Evolutionary conservation across 2,888 invertebrate genomes (phyloP), one percentile per base, ranked within the genome.

Genomic region (Steinernema hermaphroditum): DNA sequence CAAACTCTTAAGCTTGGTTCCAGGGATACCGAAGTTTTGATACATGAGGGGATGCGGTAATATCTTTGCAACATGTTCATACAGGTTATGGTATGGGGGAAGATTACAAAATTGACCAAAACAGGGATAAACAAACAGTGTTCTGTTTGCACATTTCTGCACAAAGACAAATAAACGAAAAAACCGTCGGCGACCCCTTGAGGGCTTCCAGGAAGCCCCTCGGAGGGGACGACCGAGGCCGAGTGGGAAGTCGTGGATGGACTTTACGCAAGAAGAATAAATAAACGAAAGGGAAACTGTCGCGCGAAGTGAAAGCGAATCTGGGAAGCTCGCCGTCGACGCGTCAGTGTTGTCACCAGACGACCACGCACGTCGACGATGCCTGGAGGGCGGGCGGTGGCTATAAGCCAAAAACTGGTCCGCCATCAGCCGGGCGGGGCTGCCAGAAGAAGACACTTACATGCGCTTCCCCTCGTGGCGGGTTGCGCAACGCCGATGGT

Each of bases 391-490:
- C 62, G 62, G 62, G 62, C 62, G 54, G 54, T 62, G 62, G 62
- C 62, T 62, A 62, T 62, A 62, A 62, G 62, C 62, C 62, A 62
- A 62, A 62, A 62, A 62, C 62, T 62, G 62, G 62, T 62, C 62
- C 62, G 29, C 34, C 62, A 27, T 62, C 62, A 22, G 29, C 34
- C 62, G 62, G 62, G 62, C 62, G 62, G 62, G n/a, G 62, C 62
- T 22, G 54, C 6, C 29, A 22, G 50, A 62, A 32, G 62, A 62
- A 62, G 62, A 62, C 62, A 32, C 62, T 62, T 62, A 62, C 62
- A 29, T n/a, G 62, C 27, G 62, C 54, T 62, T 62, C 62, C 62
- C 62, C 62, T 22, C 37, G 37, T 37, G 8, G 62, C n/a, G 32
- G 62, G 62, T 62, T 62, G 62, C 62, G 62, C 62, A 62, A 62